Base-by-base conservation (phyloP, 1,140 invertebrate genomes). In the Drosophila eugracilis region DNA sequence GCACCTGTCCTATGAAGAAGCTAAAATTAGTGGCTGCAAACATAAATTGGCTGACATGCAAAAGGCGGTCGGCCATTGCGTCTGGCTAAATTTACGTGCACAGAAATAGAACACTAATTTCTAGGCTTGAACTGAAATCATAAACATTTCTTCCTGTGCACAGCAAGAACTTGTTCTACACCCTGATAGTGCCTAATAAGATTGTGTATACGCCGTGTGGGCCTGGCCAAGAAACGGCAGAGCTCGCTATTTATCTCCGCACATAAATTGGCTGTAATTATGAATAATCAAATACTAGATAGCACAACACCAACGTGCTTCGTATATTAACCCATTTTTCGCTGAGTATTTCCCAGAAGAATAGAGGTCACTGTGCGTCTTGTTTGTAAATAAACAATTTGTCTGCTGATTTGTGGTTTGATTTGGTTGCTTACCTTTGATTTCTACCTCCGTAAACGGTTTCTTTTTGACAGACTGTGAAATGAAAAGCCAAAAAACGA, bases 381-480 rank as follows among this genome's bases (percentile, higher is more conserved):
- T 67, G 60, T 67, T 67, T 67, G 28, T 44, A 42, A 47, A 63
- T 48, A 65, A 69, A 69, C 62, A 69, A 65, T 44, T 57, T 52
- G 7, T 5, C 30, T n/a, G 37, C 19, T 74, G 37, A 65, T 60
- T 32, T 65, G 60, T 3, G 60, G 57, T 37, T 37, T 45, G 60
- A 39, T 24, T 67, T 44, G 44, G 60, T 67, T 52, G 74, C 84
- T 86, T 63, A 91, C 90, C 90, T 78, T 60, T 83, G 37, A 91
- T 77, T 89, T 91, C 90, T 30, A 89, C 77, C 47, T 91, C 90
- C 47, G 90, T 91, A 34, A 91, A 91, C 41, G 90, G 90, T 90
- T 91, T 91, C 90, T 91, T 91, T 81, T 91, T 91, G 42, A 91
- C 90, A 67, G 86, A 34, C 85, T 90, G 72, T 28, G 39, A 39